Base-by-base conservation (phyloP, 1,140 invertebrate species). In the Vollenhovia emeryi region DNA sequence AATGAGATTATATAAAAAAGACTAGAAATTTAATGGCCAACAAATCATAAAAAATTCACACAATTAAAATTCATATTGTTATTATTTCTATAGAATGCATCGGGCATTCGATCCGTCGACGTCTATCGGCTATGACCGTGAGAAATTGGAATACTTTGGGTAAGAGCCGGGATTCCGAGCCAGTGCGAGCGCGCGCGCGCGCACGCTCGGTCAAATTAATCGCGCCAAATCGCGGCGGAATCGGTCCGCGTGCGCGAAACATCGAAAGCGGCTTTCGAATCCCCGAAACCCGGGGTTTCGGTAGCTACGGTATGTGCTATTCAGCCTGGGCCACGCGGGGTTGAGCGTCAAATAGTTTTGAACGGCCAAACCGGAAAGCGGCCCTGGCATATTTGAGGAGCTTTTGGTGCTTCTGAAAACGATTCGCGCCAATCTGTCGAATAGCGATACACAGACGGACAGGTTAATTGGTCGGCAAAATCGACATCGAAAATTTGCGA, bases 341-440 rank as follows among this genome's bases (percentile, higher is more conserved):
- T 57, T 21, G 75, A 83, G 66, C 83, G 73, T 82, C 86, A 84
- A 87, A 89, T 79, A 84, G 88, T 89, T 88, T 86, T 78, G 76
- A 88, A 83, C 74, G 15, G 55, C 24, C 74, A 40, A 80, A 57
- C 36, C 74, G 60, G 48, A 83, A 87, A 90, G 68, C 75, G 21
- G 82, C 75, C 40, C 52, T 13, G 30, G 88, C 86, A 82, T 64
- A 85, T 55, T 66, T 71, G 57, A 87, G 80, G 21, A 64, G 86
- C 74, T 85, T 86, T 86, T 40, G 68, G 59, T 55, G 18, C 18
- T 48, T 11, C n/a, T 75, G 52, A 11, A 85, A 85, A 87, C 50
- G 86, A 87, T 88, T 71, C 60, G n/a, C 73, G 36, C 40, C 36
- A 75, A 60, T 76, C 40, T 60, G 40, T 1, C 45, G 15, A 75